A percentile compares a stretch with the other conserved stretches of the same genome.
Evolutionary conservation across 2,113 vertebrate genomes (phyloP).

Genomic region (Erpornis zantholeuca): DNA sequence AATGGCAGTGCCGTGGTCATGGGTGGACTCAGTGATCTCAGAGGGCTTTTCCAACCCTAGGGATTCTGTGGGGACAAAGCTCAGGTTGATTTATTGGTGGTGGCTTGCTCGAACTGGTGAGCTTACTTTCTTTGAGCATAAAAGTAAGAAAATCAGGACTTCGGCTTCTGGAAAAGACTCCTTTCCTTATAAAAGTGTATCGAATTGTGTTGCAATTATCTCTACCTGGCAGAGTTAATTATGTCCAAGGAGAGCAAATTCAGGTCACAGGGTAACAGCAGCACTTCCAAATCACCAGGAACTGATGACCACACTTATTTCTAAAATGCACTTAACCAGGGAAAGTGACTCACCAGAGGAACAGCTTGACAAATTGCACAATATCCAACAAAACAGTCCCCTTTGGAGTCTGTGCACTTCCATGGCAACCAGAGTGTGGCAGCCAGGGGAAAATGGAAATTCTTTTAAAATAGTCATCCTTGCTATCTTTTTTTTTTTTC

Average conservation of each 20-base stretch:
- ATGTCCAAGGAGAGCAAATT: conserved; percentile 3
- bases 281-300: conserved; percentile 14
- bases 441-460: conserved; percentile 39
- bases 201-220: conserved; percentile 16
- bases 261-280: conserved; percentile 8
- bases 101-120: not conserved
- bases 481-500: not conserved
- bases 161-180: not conserved
- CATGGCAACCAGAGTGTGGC: conserved; percentile 56
- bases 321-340: not conserved
- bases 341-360: conserved; percentile 50
- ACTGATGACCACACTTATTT: conserved; percentile 47
- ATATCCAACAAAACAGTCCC: not conserved
- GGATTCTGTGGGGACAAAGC: not conserved
- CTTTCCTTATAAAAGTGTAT: not conserved
- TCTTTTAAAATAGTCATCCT: conserved; percentile 31
- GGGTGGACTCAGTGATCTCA: accelerated
- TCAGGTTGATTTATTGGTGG: not conserved
- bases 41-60: not conserved
- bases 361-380: conserved; percentile 43
- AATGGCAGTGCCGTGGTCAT: not conserved
- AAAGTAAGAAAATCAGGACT: not conserved
- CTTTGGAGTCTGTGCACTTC: conserved; percentile 10
- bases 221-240: conserved; percentile 50
- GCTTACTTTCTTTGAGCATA: not conserved